A percentile compares a stretch with the other conserved stretches of the same genome.
Conservation (phyloP, 1,140 invertebrate species). For the Coenobita brevimanus region DNA sequence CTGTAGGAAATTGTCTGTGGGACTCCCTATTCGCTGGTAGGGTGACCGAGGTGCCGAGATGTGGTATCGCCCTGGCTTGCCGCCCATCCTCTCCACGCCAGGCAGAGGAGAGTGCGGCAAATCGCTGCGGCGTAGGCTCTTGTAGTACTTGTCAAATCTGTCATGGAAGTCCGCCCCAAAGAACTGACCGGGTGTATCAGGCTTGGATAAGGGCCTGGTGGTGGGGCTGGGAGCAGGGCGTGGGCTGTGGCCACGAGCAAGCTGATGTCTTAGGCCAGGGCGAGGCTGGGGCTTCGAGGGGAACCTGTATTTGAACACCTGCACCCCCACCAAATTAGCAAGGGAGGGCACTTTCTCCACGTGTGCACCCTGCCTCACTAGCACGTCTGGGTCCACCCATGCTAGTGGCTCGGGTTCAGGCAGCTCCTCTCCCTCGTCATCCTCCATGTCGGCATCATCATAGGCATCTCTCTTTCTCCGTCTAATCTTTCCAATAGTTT, state of each 20-base stretch:
- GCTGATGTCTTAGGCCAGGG: background rate
- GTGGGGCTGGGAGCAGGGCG: background rate
- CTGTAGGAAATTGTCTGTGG: background rate
- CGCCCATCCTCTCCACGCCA: background rate
- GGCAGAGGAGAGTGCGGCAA: too few relatives aligned
- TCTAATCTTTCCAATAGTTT: too few relatives aligned
- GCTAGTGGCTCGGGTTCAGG: constrained; percentile 26
- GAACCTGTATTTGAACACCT: constrained; percentile 21
- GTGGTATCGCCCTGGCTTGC: background rate
- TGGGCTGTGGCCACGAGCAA: background rate
- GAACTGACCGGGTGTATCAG: background rate
- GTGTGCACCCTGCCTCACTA: constrained; percentile 19
- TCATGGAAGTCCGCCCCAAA: constrained; percentile 33
- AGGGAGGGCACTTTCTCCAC: constrained; percentile 43
- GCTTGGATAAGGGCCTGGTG: background rate
- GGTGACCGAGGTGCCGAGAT: background rate
- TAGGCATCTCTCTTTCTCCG: too few relatives aligned
- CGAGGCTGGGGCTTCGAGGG: background rate
- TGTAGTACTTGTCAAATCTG: constrained; percentile 39
- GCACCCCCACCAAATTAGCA: constrained; percentile 40
- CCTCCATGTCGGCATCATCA: background rate
- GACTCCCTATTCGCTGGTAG: background rate
- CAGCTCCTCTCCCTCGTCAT: constrained; percentile 16
- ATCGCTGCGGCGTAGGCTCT: background rate
- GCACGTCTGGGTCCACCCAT: constrained; percentile 13